These are phyloP conservation scores for Orchesella flavescens DNA, from an alignment of 2,888 invertebrate species.

Conservation along the genomic window DNA sequence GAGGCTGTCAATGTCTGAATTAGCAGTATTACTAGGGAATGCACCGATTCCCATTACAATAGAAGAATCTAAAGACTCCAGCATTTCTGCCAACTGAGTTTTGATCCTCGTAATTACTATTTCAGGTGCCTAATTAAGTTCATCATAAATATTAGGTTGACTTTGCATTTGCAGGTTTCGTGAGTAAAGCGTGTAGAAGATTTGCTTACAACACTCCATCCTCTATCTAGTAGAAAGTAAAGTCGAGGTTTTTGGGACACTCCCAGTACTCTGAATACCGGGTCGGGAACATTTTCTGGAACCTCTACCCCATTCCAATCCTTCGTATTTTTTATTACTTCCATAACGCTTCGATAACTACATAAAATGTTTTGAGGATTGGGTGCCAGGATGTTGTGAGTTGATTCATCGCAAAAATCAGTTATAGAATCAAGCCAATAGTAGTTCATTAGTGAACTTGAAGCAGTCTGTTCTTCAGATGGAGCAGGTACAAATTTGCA, in stretches of 20 bases:
- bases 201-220: neutral
- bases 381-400: slow-evolving; percentile 12
- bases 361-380: slow-evolving; percentile 26
- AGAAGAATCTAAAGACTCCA: neutral
- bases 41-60: neutral
- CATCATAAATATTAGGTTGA: too few relatives aligned
- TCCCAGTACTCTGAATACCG: neutral
- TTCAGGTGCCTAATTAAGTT: slow-evolving; percentile 2
- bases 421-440: slow-evolving; percentile 5
- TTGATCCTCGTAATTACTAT: neutral
- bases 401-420: slow-evolving; percentile 21
- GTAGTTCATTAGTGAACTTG: slow-evolving; percentile 31
- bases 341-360: slow-evolving; percentile 9
- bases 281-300: neutral
- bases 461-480: neutral
- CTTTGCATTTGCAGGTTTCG: neutral
- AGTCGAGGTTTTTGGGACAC: neutral
- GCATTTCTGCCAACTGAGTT: neutral
- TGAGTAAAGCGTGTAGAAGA: neutral
- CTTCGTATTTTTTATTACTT: slow-evolving; percentile 1
- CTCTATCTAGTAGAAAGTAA: slow-evolving; percentile 8
- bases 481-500: slow-evolving; percentile 8
- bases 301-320: neutral
- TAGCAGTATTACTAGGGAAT: neutral
- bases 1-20: neutral